Percentiles rank a stretch among this genome's conserved stretches.
phyloP scores from a whole-genome alignment of 1,140 invertebrate genomes.

The Heliconius nattereri region DNA sequence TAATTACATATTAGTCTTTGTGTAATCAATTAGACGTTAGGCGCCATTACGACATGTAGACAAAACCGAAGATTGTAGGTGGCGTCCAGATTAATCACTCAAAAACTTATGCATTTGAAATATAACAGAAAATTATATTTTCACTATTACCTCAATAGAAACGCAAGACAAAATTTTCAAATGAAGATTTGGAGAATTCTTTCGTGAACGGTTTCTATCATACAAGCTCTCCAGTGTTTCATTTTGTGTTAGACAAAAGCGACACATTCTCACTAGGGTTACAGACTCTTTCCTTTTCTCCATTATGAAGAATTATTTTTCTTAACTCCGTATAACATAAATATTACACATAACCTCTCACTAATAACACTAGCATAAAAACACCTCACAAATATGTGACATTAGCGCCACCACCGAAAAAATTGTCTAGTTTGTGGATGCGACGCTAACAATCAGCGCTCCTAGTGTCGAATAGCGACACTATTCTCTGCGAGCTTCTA shows the following conservation, averaged over 20 bases:
- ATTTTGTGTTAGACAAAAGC: constrained; percentile 85
- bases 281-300: constrained; percentile 83
- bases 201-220: constrained; percentile 81
- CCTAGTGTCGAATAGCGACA: constrained; percentile 38
- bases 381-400: constrained; percentile 29
- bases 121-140: constrained; percentile 16
- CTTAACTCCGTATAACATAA: constrained; percentile 39
- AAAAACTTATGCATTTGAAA: background rate
- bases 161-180: constrained; percentile 89
- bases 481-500: constrained; percentile 5
- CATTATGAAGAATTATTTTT: constrained; percentile 70
- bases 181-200: constrained; percentile 83
- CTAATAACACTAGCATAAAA: constrained; percentile 31
- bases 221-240: constrained; percentile 85
- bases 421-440: constrained; percentile 24
- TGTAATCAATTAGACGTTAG: constrained; percentile 38
- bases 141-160: constrained; percentile 85
- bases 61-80: constrained; percentile 48
- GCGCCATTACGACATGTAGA: constrained; percentile 55
- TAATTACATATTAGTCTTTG: background rate
- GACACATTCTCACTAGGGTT: constrained; percentile 84
- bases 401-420: constrained; percentile 34
- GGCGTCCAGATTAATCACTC: constrained; percentile 43
- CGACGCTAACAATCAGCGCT: constrained; percentile 46
- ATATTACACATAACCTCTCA: constrained; percentile 63